Evolutionary conservation across 2,113 vertebrate genomes (phyloP).

Genomic region (Dicerorhinus sumatrensis): DNA sequence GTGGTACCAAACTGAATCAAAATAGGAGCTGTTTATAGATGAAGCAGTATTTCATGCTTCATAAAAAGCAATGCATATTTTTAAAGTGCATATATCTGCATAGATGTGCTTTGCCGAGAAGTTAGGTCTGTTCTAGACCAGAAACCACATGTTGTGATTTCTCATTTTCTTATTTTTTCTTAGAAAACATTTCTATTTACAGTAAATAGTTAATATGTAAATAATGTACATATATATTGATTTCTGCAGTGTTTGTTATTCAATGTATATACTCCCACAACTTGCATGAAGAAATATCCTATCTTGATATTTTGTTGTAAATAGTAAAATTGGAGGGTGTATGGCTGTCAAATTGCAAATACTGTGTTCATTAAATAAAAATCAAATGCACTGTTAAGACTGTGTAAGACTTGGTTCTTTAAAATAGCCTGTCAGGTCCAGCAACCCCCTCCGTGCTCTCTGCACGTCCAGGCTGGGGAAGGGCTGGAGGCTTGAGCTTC

Average conservation of each 20-base stretch:
- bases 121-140: slow-evolving; percentile 82
- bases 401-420: slow-evolving; percentile 22
- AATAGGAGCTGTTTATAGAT: slow-evolving; percentile 73
- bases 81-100: slow-evolving; percentile 76
- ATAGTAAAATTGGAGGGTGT: slow-evolving; percentile 56
- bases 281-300: slow-evolving; percentile 85
- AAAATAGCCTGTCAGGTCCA: neutral
- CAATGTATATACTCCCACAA: slow-evolving; percentile 83
- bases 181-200: slow-evolving; percentile 88
- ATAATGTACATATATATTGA: slow-evolving; percentile 88
- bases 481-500: neutral
- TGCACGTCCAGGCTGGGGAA: too few species aligned
- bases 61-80: slow-evolving; percentile 77
- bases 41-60: slow-evolving; percentile 82
- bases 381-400: neutral
- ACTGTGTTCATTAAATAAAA: slow-evolving; percentile 82
- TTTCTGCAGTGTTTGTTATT: slow-evolving; percentile 80
- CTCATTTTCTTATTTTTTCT: slow-evolving; percentile 86
- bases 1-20: slow-evolving; percentile 77
- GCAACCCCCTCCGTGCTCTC: too few species aligned
- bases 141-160: slow-evolving; percentile 82
- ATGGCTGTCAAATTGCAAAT: slow-evolving; percentile 79
- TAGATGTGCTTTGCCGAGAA: slow-evolving; percentile 83
- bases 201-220: slow-evolving; percentile 86
- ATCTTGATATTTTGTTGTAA: slow-evolving; percentile 79